These are phyloP conservation scores for Coenonympha arcania DNA, from an alignment of 2,888 invertebrate species.

Conservation along the genomic window DNA sequence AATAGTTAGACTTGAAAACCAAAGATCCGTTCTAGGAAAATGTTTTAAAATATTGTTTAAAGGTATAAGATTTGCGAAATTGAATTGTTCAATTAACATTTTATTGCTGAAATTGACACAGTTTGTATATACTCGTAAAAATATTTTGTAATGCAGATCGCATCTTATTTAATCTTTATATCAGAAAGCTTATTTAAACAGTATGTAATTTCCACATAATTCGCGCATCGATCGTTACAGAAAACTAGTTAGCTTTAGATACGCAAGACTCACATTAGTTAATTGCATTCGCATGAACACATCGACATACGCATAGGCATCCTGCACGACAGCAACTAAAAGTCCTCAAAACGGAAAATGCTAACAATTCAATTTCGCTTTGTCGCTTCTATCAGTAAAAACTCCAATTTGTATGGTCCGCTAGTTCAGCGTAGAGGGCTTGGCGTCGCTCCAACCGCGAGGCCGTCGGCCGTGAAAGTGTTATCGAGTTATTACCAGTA, in stretches of 20 bases:
- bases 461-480: slow-evolving; percentile 56
- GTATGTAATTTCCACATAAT: slow-evolving; percentile 17
- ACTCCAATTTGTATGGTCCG: slow-evolving; percentile 53
- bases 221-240: slow-evolving; percentile 25
- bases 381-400: slow-evolving; percentile 61
- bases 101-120: slow-evolving; percentile 12
- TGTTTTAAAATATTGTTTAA: slow-evolving; percentile 9
- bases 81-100: slow-evolving; percentile 37
- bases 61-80: slow-evolving; percentile 36
- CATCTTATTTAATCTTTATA: slow-evolving; percentile 21
- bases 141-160: slow-evolving; percentile 26
- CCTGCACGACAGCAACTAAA: slow-evolving; percentile 61
- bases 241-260: slow-evolving; percentile 28
- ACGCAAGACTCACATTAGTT: slow-evolving; percentile 55
- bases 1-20: slow-evolving; percentile 19
- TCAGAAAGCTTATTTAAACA: slow-evolving; percentile 23
- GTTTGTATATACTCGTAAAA: slow-evolving; percentile 31
- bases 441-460: slow-evolving; percentile 61
- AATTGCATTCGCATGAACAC: slow-evolving; percentile 48
- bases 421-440: slow-evolving; percentile 56
- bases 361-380: slow-evolving; percentile 74
- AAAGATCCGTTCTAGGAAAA: slow-evolving; percentile 5
- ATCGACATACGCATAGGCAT: slow-evolving; percentile 33
- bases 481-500: slow-evolving; percentile 57
- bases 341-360: slow-evolving; percentile 64